A percentile compares a stretch with the other conserved stretches of the same genome.
Conservation (phyloP, 2,888 invertebrate species). For the Eudemis profundana region DNA sequence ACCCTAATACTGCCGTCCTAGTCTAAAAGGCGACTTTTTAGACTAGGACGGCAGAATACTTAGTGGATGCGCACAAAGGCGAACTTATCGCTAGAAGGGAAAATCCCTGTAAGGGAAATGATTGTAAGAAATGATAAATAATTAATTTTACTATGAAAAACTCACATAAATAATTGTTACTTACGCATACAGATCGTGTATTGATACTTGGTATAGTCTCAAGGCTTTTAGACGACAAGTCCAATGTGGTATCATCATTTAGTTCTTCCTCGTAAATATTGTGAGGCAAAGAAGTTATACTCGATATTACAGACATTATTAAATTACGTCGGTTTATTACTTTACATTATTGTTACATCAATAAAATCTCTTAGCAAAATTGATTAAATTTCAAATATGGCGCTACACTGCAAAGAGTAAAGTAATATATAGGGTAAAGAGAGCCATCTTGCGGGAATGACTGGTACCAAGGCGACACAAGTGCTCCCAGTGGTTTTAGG, state of each 20-base stretch:
- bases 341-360: constrained; percentile 55
- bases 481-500: too few species aligned
- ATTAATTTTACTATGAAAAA: background rate
- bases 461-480: too few species aligned
- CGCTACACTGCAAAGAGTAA: too few species aligned
- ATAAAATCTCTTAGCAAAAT: constrained; percentile 52
- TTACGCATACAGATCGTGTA: constrained; percentile 63
- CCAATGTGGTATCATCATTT: constrained; percentile 62
- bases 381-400: constrained; percentile 37
- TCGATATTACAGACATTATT: constrained; percentile 60
- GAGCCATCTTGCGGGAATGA: too few species aligned
- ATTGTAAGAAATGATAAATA: background rate
- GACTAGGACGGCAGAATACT: too few species aligned
- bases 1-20: too few species aligned
- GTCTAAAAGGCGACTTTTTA: too few species aligned
- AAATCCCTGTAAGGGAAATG: too few species aligned
- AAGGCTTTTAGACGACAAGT: constrained; percentile 65
- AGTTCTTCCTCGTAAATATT: constrained; percentile 70
- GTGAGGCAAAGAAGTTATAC: constrained; percentile 33
- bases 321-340: background rate
- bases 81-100: too few species aligned
- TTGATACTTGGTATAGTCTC: constrained; percentile 60
- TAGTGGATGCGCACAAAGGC: too few species aligned
- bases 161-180: constrained; percentile 47
- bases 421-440: too few species aligned